A percentile compares a stretch with the other conserved stretches of the same genome.
Evolutionary conservation across 2,113 vertebrate species (phyloP).

Genomic region (Misgurnus anguillicaudatus): DNA sequence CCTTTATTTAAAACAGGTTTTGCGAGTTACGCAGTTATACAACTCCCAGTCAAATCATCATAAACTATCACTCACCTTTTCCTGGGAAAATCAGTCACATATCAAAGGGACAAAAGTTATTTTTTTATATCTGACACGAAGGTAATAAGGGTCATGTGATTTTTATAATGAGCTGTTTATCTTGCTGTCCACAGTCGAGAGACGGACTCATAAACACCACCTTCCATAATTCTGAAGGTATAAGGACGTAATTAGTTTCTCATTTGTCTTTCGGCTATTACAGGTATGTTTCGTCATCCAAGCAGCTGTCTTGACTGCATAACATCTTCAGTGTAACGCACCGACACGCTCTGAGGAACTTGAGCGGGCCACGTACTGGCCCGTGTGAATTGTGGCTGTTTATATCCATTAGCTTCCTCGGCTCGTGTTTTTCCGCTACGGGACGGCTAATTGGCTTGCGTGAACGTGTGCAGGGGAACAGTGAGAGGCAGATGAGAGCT

Average conservation of each 20-base stretch:
- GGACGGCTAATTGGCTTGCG: constrained; percentile 25
- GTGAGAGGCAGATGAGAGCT: constrained; percentile 19
- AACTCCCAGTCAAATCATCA: not conserved
- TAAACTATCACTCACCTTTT: not conserved
- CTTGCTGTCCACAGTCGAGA: constrained; percentile 16
- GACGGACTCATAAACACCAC: too few species aligned
- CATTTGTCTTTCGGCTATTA: constrained; percentile 26
- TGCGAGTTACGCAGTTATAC: not conserved
- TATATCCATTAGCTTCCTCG: constrained; percentile 10
- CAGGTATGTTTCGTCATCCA: constrained; percentile 53
- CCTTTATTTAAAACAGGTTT: not conserved
- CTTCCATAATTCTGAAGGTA: not conserved
- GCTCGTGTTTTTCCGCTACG: constrained; percentile 11
- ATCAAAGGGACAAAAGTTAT: not conserved
- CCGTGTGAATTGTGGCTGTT: constrained; percentile 2
- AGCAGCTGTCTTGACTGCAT: not conserved
- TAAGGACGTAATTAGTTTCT: constrained; percentile 9
- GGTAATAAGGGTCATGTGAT: constrained; percentile 26
- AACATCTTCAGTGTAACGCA: not conserved
- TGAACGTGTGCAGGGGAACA: constrained; percentile 5
- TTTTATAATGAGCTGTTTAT: constrained; percentile 20
- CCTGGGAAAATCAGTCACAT: not conserved
- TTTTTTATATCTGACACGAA: constrained; percentile 33
- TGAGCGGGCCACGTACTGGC: not conserved
- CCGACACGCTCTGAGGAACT: not conserved